phyloP scores from a whole-genome alignment of 2,888 invertebrate species.

The Hetaerina titia region DNA sequence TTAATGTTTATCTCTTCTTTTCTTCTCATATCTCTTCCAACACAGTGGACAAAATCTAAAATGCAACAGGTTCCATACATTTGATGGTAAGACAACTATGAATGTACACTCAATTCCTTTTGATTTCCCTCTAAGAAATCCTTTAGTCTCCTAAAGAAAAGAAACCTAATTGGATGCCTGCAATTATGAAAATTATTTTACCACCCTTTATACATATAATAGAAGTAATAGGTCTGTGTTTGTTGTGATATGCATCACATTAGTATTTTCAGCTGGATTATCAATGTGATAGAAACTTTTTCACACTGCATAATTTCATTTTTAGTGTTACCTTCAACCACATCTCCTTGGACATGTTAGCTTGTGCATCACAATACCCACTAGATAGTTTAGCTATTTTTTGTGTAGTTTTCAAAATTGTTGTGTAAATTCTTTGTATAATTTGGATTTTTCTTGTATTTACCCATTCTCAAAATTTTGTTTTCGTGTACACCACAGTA shows the following conservation, averaged over 20 bases:
- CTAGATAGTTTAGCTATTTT: conserved; percentile 53
- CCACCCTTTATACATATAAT: conserved; percentile 55
- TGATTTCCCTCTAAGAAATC: conserved; percentile 56
- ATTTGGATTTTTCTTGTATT: neutral
- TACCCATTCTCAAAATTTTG: neutral
- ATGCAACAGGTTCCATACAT: conserved; percentile 67
- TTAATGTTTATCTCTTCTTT: conserved; percentile 62
- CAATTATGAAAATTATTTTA: conserved; percentile 41
- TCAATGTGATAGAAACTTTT: conserved; percentile 54
- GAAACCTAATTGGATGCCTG: conserved; percentile 63
- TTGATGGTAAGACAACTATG: conserved; percentile 66
- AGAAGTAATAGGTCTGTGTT: conserved; percentile 61
- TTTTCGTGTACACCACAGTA: conserved; percentile 33
- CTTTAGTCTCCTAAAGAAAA: conserved; percentile 57
- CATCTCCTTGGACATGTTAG: conserved; percentile 61
- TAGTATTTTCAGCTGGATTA: conserved; percentile 61
- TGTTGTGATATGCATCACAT: conserved; percentile 61
- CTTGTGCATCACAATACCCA: conserved; percentile 64
- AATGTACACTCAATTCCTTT: conserved; percentile 66
- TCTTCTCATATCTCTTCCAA: conserved; percentile 67
- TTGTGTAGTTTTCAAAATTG: neutral
- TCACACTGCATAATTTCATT: conserved; percentile 29
- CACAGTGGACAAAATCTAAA: conserved; percentile 67
- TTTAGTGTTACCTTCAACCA: conserved; percentile 51
- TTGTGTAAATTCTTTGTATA: neutral